Conservation (phyloP, 2,888 invertebrate species). For the Acanthopleura granulata region DNA sequence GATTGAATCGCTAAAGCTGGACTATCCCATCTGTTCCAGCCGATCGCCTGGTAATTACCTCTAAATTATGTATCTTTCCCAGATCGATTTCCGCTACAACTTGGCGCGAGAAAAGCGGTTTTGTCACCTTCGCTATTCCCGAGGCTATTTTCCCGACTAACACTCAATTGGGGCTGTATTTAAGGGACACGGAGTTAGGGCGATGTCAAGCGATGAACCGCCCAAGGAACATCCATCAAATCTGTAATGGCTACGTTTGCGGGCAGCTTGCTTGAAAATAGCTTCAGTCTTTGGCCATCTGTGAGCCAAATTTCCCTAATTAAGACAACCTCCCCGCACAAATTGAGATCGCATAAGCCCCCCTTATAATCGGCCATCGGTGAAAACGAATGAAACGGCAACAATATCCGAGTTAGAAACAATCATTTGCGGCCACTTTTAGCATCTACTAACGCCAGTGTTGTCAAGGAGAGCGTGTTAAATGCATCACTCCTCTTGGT, state of each 20-base stretch:
- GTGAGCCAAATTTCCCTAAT: slow-evolving; percentile 14
- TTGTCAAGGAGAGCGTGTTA: no score
- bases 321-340: slow-evolving; percentile 15
- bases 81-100: slow-evolving; percentile 3
- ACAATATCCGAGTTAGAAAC: neutral
- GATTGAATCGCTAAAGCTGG: slow-evolving; percentile 17
- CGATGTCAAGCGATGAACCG: slow-evolving; percentile 6
- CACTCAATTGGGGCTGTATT: slow-evolving; percentile 19
- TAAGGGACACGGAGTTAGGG: slow-evolving; percentile 8
- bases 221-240: slow-evolving; percentile 8
- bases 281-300: slow-evolving; percentile 8
- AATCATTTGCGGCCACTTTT: slow-evolving; percentile 9
- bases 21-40: slow-evolving; percentile 4
- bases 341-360: slow-evolving; percentile 15
- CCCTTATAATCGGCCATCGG: neutral
- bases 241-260: neutral
- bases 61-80: slow-evolving; percentile 18
- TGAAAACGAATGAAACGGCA: slow-evolving; percentile 3
- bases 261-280: slow-evolving; percentile 11
- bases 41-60: slow-evolving; percentile 2
- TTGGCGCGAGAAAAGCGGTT: slow-evolving; percentile 2
- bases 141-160: slow-evolving; percentile 17
- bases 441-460: no score
- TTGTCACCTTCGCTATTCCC: slow-evolving; percentile 15
- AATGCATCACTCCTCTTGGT: no score